Base-by-base conservation (phyloP, 2,888 invertebrate species). In the Melikaiella ostensackeni region DNA sequence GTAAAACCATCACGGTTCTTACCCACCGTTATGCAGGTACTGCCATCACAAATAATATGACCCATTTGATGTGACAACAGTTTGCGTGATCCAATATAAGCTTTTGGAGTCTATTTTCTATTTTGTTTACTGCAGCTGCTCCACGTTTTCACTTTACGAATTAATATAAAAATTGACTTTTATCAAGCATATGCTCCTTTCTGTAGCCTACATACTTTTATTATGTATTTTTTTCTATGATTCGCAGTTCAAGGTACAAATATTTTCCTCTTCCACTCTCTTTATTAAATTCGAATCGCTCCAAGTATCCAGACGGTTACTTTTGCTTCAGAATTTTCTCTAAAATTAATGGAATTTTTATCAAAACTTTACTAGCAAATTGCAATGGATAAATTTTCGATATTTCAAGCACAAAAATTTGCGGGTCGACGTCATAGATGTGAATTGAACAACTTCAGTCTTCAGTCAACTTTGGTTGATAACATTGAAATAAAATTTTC, bases 1-100 rank as follows among this genome's bases (percentile, higher is more conserved):
- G 70, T 70, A 50, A 70, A 70, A 50, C 70, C 30, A 70, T 70
- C 30, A 70, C 50, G 70, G n/a, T 70, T 70, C 42, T 70, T 46
- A 24, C 24, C 42, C 66, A 66, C 46, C 38, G 38, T 46, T 66
- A 24, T 63, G 30, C 13, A 50, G 4, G 27, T 50, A 19, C 11
- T 30, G n/a, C 46, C 46, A 30, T 63, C 21, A 35, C 21, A 35
- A 35, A 35, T 21, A 35, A 0, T 30, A 11, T 35, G 50, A 70
- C 70, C 50, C 30, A 50, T 50, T 70, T 70, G 27, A 50, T 46
- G n/a, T 70, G 70, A 50, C 50, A 70, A 70, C 46, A 30, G 70
- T 30, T 70, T 70, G 70, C 70, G 50, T 70, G 50, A 50, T 70
- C 27, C n/a, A 70, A 70, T 50, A 50, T 42, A 70, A 70, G 70